Percentiles rank a stretch among this genome's conserved stretches.
phyloP scores from a whole-genome alignment of 2,113 vertebrate genomes.

The Ictalurus furcatus region DNA sequence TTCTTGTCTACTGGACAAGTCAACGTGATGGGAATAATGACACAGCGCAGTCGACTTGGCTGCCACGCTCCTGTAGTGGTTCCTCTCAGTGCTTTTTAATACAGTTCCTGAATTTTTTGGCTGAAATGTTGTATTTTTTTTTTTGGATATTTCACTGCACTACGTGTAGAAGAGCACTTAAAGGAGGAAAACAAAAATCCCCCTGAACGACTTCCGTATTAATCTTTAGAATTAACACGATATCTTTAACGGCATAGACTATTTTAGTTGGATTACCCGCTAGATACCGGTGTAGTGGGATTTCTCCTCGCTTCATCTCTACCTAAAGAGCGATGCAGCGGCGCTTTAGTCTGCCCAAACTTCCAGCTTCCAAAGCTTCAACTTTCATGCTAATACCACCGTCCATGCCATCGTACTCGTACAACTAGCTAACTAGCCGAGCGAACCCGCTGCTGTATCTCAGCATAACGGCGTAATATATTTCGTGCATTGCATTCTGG shows the following conservation, averaged over 20 bases:
- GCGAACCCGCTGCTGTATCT: background rate
- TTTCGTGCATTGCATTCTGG: background rate
- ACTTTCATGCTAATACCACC: background rate
- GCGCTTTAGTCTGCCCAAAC: background rate
- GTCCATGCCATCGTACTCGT: background rate
- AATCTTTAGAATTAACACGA: background rate
- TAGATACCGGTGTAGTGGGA: background rate
- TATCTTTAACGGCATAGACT: background rate
- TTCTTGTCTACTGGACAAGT: slow-evolving; percentile 24
- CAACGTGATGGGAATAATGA: background rate
- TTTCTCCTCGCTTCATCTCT: background rate
- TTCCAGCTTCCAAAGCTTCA: background rate
- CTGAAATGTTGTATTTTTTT: background rate
- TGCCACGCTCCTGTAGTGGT: background rate
- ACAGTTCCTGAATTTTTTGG: background rate
- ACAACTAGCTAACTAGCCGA: too few relatives aligned
- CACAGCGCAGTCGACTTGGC: background rate
- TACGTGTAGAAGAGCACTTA: background rate
- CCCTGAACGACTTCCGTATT: background rate
- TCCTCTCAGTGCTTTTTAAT: background rate
- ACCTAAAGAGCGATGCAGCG: background rate
- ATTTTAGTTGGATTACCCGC: background rate
- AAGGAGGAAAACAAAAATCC: too few relatives aligned
- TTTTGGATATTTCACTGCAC: background rate
- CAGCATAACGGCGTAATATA: background rate